Percentiles rank a stretch among this genome's conserved stretches.
phyloP scores from a whole-genome alignment of 1,140 invertebrate genomes.

The Periplaneta americana region DNA sequence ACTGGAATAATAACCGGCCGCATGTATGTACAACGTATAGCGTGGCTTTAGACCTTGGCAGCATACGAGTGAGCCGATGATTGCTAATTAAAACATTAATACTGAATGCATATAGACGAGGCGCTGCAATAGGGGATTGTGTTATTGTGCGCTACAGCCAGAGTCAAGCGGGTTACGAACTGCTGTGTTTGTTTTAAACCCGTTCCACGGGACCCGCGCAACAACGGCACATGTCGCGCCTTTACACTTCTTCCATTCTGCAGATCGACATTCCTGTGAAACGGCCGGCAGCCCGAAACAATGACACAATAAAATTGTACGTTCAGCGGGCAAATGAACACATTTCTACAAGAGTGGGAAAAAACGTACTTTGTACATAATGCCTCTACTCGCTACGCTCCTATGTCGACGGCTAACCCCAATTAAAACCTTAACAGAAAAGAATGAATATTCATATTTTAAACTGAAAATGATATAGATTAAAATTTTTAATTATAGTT shows the following conservation, averaged over 20 bases:
- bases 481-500: too few species aligned
- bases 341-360: too few species aligned
- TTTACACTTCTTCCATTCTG: neutral
- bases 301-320: too few species aligned
- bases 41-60: neutral
- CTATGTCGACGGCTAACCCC: too few species aligned
- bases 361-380: too few species aligned
- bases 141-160: neutral
- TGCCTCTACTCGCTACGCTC: too few species aligned
- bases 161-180: neutral
- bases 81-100: slow-evolving; percentile 15
- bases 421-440: too few species aligned
- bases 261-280: neutral
- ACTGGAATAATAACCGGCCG: neutral
- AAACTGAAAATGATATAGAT: too few species aligned
- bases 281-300: too few species aligned
- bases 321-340: too few species aligned
- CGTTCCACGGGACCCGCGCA: neutral
- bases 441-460: too few species aligned
- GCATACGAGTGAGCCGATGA: neutral
- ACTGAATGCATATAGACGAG: neutral
- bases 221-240: neutral
- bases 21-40: too few species aligned
- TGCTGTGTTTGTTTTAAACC: neutral
- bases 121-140: neutral